Base-by-base conservation (phyloP, 2,797 vertebrate species). In the Euphonia xanthogaster region DNA sequence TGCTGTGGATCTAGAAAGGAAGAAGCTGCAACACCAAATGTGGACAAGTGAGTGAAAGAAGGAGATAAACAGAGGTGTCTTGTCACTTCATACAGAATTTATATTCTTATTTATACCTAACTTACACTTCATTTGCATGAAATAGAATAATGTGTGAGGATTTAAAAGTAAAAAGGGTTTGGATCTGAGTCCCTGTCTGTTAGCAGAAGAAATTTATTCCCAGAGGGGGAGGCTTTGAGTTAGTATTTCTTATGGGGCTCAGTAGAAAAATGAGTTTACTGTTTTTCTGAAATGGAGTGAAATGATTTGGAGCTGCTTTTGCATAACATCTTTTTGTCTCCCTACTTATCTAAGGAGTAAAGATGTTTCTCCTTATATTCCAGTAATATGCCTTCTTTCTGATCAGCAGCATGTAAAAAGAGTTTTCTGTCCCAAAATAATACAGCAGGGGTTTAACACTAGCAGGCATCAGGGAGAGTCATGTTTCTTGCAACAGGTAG, bases 271-370 rank as follows among this genome's bases (percentile, higher is more conserved):
- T 47, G 27, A 94, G 57, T 65, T 83, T 61, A 79, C 57, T 88
- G 65, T 61, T 77, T 90, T 89, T 80, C 72, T 86, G 73, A 91
- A 95, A 57, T 51, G 35, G 50, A 82, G 67, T 68, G 82, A 87
- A 92, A 77, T 5, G 7, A 81, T 93, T 88, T 77, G 42, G 68
- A 80, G 50, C 61, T 48, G 17, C 57, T 89, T 95, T 92, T 91
- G 70, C 39, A 18, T 58, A 86, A 80, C 22, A 24, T 44, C 73
- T 79, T 87, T 89, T 83, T 66, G 51, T 82, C 30, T 87, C 37
- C 62, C 40, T 67, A 9, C 47, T 83, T 75, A 70, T 58, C 25
- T 61, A 11, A 18, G 24, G 51, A 85, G 14, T 57, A 58, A 91
- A 82, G 31, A 45, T 6, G 2, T 63, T 78, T 84, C 37, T 89